phyloP scores from a whole-genome alignment of 2,888 invertebrate species.

The Geophilus truncorum region DNA sequence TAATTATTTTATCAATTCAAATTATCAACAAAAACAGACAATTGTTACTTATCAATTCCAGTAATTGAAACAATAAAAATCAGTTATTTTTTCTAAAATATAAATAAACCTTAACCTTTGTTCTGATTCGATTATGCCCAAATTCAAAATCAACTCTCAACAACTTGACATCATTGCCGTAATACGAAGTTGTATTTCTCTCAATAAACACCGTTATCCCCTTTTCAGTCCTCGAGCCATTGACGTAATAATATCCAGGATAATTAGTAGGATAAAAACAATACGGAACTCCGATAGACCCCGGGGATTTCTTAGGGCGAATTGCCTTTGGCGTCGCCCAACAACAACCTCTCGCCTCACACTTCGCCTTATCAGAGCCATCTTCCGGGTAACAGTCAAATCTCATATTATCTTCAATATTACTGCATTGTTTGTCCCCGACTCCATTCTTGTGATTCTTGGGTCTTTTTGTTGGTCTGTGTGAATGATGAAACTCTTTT shows the following conservation, averaged over 20 bases:
- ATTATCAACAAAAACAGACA: slow-evolving; percentile 41
- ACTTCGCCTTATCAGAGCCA: slow-evolving; percentile 54
- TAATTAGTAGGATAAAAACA: slow-evolving; percentile 68
- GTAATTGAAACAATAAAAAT: too few species aligned
- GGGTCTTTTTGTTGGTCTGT: too few species aligned
- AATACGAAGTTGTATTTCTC: slow-evolving; percentile 56
- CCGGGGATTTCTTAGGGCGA: background rate
- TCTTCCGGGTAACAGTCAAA: slow-evolving; percentile 69
- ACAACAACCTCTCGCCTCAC: slow-evolving; percentile 64
- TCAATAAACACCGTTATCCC: slow-evolving; percentile 58
- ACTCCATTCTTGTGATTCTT: background rate
- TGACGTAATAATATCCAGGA: slow-evolving; percentile 60
- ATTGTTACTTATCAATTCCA: background rate
- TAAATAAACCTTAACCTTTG: background rate
- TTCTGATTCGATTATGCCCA: slow-evolving; percentile 45
- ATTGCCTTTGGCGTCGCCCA: slow-evolving; percentile 52
- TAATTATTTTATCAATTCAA: too few species aligned
- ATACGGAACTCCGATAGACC: slow-evolving; percentile 56
- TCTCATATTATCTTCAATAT: slow-evolving; percentile 47
- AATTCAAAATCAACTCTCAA: slow-evolving; percentile 60
- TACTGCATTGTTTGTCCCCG: slow-evolving; percentile 43
- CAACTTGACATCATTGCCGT: slow-evolving; percentile 60
- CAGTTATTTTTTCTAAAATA: too few species aligned
- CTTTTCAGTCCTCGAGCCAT: slow-evolving; percentile 59
- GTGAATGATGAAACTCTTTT: too few species aligned